Base-by-base conservation (phyloP, 2,888 invertebrate genomes). In the Alitta virens region DNA sequence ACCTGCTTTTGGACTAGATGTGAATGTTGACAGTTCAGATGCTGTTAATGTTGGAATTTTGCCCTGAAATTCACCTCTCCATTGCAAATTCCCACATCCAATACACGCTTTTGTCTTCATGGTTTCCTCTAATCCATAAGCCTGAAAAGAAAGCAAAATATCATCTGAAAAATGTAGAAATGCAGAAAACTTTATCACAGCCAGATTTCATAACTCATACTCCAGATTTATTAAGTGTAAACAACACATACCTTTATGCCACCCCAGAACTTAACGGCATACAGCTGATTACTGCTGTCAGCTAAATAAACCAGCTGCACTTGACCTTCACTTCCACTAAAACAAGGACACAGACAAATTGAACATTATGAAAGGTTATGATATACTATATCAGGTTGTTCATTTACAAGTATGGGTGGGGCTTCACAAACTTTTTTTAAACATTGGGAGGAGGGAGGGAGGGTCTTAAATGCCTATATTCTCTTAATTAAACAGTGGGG, bases 241-340 rank as follows among this genome's bases (percentile, higher is more conserved):
- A 56, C 5, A 46, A 40, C 14, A 63, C 68, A 66, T 71, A 82
- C 83, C 77, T 76, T 75, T 5, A 79, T 46, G 55, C 86, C 85
- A 3, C 84, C 84, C 86, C 86, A 86, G 71, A 87, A 87, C 62
- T 85, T 85, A 0, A 87, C 71, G 61, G 84, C 84, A 18, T 87
- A 72, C 12, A 87, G 77, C 73, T 86, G 85, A 71, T 84, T 84
- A 33, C 85, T 80, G 7, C 73, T 75, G 75, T 89, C 88, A 0
- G 86, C 80, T 21, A 89, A 55, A 79, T 87, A 88, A 0, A 88
- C 80, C 63, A 86, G 85, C 80, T 89, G 88, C 62, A 73, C 75
- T 54, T 68, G 71, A 64, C 81, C 55, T 27, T 69, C 63, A 64
- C 65, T 42, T 78, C 77, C 86, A 64, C 54, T 51, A 26, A 7